Conservation (phyloP, 2,888 invertebrate genomes). For the Steromphala cineraria region DNA sequence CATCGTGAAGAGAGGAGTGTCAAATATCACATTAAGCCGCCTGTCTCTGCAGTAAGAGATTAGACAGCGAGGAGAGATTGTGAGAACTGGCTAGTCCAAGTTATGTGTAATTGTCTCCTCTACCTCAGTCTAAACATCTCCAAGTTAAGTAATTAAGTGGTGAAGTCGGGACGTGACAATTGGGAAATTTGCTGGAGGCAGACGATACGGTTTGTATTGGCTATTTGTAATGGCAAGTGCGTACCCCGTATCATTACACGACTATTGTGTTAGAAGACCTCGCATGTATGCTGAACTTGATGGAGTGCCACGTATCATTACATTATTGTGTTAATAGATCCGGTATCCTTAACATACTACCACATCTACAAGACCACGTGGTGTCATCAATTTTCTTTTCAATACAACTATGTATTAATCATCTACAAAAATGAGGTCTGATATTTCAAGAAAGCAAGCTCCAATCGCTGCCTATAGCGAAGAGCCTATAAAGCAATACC, state of each 20-base stretch:
- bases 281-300: too few species aligned
- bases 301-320: too few species aligned
- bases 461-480: slow-evolving; percentile 9
- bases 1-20: not conserved
- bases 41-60: not conserved
- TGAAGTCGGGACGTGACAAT: not conserved
- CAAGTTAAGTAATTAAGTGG: not conserved
- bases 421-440: not conserved
- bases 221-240: not conserved
- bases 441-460: not conserved
- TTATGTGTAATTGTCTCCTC: not conserved
- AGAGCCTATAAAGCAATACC: not conserved
- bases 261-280: too few species aligned
- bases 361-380: not conserved
- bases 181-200: not conserved
- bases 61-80: not conserved
- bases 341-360: not conserved
- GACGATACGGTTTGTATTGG: not conserved
- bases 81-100: not conserved
- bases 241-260: too few species aligned
- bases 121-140: not conserved
- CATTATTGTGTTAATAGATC: not conserved
- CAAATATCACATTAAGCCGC: not conserved
- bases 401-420: not conserved
- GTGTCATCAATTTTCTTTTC: not conserved